phyloP scores from a whole-genome alignment of 1,140 invertebrate species.

The Drosophila insularis region DNA sequence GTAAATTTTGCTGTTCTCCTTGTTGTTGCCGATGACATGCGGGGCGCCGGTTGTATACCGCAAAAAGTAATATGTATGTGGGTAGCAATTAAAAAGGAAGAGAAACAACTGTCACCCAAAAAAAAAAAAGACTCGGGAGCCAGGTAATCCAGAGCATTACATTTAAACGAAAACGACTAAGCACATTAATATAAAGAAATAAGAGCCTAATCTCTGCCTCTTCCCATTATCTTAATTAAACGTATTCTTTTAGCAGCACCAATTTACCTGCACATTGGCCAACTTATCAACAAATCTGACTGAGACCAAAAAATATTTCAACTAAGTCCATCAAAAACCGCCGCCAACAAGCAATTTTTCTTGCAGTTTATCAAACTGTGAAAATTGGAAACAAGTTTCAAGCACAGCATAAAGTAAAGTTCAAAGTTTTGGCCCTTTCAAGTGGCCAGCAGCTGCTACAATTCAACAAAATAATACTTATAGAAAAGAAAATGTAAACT shows the following conservation, averaged over 20 bases:
- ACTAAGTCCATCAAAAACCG: background rate
- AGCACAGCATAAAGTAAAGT: background rate
- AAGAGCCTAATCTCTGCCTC: too few species aligned
- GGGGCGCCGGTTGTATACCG: slow-evolving; percentile 50
- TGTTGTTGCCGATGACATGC: slow-evolving; percentile 47
- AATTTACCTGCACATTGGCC: too few species aligned
- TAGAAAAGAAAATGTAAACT: background rate
- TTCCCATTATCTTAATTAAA: too few species aligned
- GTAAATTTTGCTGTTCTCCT: slow-evolving; percentile 42
- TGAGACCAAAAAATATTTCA: background rate
- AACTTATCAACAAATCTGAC: background rate
- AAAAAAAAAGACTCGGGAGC: background rate
- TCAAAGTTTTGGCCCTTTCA: background rate
- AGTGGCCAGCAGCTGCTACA: background rate
- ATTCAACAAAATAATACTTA: background rate
- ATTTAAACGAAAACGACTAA: background rate
- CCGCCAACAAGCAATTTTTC: background rate
- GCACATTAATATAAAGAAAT: background rate
- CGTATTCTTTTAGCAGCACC: too few species aligned
- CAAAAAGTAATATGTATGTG: slow-evolving; percentile 1
- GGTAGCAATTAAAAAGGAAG: background rate
- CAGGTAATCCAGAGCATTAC: background rate
- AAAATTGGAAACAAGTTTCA: background rate
- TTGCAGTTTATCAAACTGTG: background rate
- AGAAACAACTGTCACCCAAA: background rate